Evolutionary conservation across 1,140 invertebrate species (phyloP).

Genomic region (Zaprionus capensis): DNA sequence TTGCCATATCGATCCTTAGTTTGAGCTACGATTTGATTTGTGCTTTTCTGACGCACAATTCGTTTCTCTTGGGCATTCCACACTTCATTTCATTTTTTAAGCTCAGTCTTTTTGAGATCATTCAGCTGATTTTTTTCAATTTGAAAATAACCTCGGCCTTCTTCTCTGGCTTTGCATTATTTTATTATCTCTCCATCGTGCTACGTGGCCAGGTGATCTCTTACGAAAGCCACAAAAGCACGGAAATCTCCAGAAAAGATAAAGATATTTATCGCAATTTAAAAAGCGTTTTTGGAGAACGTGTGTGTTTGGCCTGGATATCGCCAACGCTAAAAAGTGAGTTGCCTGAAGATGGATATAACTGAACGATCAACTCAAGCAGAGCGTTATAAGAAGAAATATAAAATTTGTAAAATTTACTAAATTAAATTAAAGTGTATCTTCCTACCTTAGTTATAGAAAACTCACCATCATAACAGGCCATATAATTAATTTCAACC

Average conservation of each 20-base stretch:
- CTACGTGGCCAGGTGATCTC: conserved; percentile 86
- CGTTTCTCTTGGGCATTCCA: too few relatives aligned
- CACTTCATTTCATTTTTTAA: too few relatives aligned
- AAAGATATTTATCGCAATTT: conserved; percentile 89
- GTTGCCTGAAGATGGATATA: conserved; percentile 21
- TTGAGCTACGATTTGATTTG: conserved; percentile 87
- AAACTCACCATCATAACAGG: not conserved
- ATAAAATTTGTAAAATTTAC: too few relatives aligned
- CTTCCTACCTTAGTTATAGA: too few relatives aligned
- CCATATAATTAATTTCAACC: too few relatives aligned
- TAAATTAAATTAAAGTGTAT: too few relatives aligned
- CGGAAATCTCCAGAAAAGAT: conserved; percentile 85
- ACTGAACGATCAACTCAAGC: not conserved
- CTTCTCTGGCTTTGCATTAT: conserved; percentile 85
- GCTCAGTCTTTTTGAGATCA: too few relatives aligned
- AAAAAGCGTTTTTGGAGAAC: conserved; percentile 88
- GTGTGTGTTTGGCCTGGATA: conserved; percentile 89
- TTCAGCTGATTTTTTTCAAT: not conserved
- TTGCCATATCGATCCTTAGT: conserved; percentile 85
- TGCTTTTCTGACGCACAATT: not conserved
- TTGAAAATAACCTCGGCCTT: not conserved
- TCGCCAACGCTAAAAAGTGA: conserved; percentile 3
- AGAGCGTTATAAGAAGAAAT: too few relatives aligned
- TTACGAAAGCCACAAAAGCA: conserved; percentile 10
- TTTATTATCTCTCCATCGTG: too few relatives aligned